Percentiles rank a stretch among this genome's conserved stretches.
Evolutionary conservation across 2,888 invertebrate species (phyloP).

Genomic region (Thumatha senex): DNA sequence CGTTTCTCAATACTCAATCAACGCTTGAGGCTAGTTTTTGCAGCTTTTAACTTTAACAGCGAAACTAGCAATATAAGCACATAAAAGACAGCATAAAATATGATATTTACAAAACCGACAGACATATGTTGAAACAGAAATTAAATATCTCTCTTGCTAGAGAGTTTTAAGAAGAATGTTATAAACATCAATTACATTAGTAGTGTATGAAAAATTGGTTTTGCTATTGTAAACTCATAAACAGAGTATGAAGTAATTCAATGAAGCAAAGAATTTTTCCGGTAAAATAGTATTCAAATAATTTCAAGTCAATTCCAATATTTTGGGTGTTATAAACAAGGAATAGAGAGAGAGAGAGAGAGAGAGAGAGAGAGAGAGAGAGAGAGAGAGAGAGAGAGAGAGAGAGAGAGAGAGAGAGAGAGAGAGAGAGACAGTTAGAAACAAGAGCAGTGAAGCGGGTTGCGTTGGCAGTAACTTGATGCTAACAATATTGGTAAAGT

Average conservation of each 20-base stretch:
- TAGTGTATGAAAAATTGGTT: slow-evolving; percentile 2
- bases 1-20: no score
- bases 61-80: slow-evolving; percentile 13
- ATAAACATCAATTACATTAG: slow-evolving; percentile 15
- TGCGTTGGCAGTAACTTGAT: slow-evolving; percentile 37
- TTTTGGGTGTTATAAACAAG: neutral
- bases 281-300: slow-evolving; percentile 1
- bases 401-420: slow-evolving; percentile 7
- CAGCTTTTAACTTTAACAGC: no score
- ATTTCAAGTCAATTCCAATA: neutral
- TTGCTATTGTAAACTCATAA: slow-evolving; percentile 5
- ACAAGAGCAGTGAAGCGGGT: slow-evolving; percentile 12
- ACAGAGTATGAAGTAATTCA: slow-evolving; percentile 4
- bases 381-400: no score
- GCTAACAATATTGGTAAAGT: slow-evolving; percentile 49
- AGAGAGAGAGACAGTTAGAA: slow-evolving; percentile 10
- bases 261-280: slow-evolving; percentile 3
- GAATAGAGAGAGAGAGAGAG: no score
- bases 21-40: no score
- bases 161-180: slow-evolving; percentile 5
- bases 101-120: slow-evolving; percentile 1
- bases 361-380: no score
- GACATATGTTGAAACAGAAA: neutral
- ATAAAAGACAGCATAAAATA: slow-evolving; percentile 10
- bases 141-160: slow-evolving; percentile 8